Base-by-base conservation (phyloP, 1,140 invertebrate genomes). In the Diorhabda carinulata region DNA sequence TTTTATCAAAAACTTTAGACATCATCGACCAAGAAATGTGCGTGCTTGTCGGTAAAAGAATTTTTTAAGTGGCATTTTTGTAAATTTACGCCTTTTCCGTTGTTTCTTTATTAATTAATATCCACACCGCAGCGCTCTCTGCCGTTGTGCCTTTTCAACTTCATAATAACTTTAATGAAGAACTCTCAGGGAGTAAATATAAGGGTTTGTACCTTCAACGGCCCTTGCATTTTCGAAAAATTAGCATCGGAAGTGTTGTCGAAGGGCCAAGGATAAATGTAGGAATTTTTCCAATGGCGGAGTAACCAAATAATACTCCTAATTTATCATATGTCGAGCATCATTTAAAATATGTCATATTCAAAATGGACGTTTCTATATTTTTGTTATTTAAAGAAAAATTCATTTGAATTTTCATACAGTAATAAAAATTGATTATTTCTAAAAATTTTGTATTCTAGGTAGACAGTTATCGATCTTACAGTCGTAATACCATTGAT, bases 91-190 rank as follows among this genome's bases (percentile, higher is more conserved):
- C 64, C 64, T 57, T 65, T 45, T 52, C 64, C 43, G 44, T 45
- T 41, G 64, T 41, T 57, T 6, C 62, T 68, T 67, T 70, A 73
- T 70, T 73, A 73, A 71, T 73, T 73, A 52, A 73, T 65, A 73
- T 70, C 72, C 72, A 64, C 69, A 70, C 59, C 62, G 44, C 47
- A 52, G 47, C 6, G 47, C 47, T n/a, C 47, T 8, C 3, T 4
- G 47, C 47, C 47, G 47, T 6, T 52, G 47, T 52, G n/a, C 57
- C 68, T 61, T 64, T 63, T 58, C 25, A 57, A 57, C 64, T 72
- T 43, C 61, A 67, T 72, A 74, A 74, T 74, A 74, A 70, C 68
- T 70, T 72, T 74, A 74, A 74, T 74, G 73, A 72, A 74, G 73
- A 70, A 69, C 70, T 69, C 73, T 70, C 43, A 9, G 47, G 47